Percentiles rank a stretch among this genome's conserved stretches.
phyloP scores from a whole-genome alignment of 2,113 vertebrate species.

The mouse (Mus musculus) region GRCm39 chr10:88701001-88701500 shows the following conservation, averaged over 20 bases:
- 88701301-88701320: neutral
- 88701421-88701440: slow-evolving; percentile 18
- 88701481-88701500: neutral
- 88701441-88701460: neutral
- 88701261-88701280: neutral
- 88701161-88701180: neutral
- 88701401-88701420: neutral
- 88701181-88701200: neutral
- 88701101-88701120: no score
- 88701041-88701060: neutral
- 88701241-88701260: neutral
- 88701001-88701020: neutral
- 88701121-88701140: neutral
- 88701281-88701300: neutral
- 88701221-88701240: neutral
- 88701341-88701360: neutral
- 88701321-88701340: slow-evolving; percentile 22
- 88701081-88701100: neutral
- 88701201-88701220: neutral
- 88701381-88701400: neutral
- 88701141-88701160: neutral
- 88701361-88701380: slow-evolving; percentile 34
- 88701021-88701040: neutral
- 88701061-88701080: neutral
- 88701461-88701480: neutral